Conservation (phyloP, 2,113 vertebrate genomes). For the Nesogale talazaci region DNA sequence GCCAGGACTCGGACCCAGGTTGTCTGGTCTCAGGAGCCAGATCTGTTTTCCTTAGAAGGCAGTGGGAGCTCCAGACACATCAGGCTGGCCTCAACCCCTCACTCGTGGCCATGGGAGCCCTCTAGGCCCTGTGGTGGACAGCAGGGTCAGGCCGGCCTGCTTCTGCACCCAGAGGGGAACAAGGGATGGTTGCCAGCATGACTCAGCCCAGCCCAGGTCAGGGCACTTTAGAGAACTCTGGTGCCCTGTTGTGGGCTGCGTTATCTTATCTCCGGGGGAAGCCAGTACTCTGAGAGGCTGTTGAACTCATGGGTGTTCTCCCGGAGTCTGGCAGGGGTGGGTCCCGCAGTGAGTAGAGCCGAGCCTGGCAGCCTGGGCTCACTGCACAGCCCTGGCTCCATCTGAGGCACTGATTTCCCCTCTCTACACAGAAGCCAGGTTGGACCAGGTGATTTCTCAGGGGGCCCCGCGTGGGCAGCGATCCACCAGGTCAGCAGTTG, state of each 20-base stretch:
- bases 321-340: neutral
- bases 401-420: neutral
- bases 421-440: neutral
- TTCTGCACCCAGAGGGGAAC: neutral
- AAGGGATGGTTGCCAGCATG: neutral
- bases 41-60: neutral
- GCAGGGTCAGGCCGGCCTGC: neutral
- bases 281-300: neutral
- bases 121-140: neutral
- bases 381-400: neutral
- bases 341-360: neutral
- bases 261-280: constrained; percentile 10
- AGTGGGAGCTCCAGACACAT: neutral
- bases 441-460: neutral
- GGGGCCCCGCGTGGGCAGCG: neutral
- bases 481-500: too few relatives aligned
- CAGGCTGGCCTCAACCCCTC: neutral
- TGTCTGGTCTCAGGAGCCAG: neutral
- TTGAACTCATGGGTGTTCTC: neutral
- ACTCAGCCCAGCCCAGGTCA: neutral
- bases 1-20: neutral
- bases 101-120: neutral
- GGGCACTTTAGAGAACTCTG: neutral
- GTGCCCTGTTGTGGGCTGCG: neutral
- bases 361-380: neutral